Conservation (phyloP, 2,888 invertebrate genomes). For the Drosophila niveifrons region DNA sequence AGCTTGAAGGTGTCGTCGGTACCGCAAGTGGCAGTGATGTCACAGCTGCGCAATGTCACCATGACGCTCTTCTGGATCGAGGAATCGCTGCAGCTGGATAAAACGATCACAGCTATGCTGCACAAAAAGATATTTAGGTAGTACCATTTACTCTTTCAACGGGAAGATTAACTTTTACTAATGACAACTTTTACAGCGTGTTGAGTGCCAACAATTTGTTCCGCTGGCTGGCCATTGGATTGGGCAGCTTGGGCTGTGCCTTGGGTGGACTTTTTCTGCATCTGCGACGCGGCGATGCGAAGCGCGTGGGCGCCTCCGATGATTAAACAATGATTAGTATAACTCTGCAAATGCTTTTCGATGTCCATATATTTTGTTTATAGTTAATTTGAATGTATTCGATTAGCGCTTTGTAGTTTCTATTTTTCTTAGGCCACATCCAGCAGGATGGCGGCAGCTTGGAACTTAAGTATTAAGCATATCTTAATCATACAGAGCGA, state of each 20-base stretch:
- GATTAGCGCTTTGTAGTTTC: conserved; percentile 19
- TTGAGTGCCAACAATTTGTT: conserved; percentile 61
- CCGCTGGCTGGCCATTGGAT: conserved; percentile 58
- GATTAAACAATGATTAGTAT: not conserved
- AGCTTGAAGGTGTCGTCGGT: conserved; percentile 88
- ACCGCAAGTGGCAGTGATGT: conserved; percentile 88
- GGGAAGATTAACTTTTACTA: not conserved
- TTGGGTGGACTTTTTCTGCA: conserved; percentile 50
- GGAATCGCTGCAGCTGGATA: conserved; percentile 86
- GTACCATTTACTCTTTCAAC: not conserved
- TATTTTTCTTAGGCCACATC: not conserved
- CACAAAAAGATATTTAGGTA: conserved; percentile 69
- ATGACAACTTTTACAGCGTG: conserved; percentile 36
- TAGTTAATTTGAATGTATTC: conserved; percentile 31
- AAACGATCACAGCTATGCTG: conserved; percentile 56
- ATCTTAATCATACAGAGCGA: conserved; percentile 27
- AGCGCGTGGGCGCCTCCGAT: conserved; percentile 36
- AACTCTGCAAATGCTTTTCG: conserved; percentile 5
- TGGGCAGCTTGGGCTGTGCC: conserved; percentile 55
- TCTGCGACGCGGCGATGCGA: conserved; percentile 29
- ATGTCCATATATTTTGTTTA: not conserved
- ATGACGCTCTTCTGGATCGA: conserved; percentile 92
- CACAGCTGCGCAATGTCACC: conserved; percentile 88
- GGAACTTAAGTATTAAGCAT: conserved; percentile 21
- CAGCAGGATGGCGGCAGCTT: not conserved